phyloP scores from a whole-genome alignment of 2,797 vertebrate genomes.

The Chromis chromis region DNA sequence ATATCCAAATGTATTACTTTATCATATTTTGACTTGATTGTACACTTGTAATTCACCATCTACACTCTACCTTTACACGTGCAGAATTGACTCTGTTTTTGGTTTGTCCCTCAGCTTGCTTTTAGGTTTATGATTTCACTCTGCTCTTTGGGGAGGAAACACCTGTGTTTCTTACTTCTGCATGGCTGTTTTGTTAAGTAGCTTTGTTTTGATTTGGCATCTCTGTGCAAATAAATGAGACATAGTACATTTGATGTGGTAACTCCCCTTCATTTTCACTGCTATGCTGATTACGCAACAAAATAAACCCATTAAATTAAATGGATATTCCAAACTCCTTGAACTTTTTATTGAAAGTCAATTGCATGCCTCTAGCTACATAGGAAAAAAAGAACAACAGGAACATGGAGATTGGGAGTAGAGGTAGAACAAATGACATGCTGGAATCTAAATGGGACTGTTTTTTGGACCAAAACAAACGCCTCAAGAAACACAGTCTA shows the following conservation, averaged over 20 bases:
- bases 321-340: neutral
- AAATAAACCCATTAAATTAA: neutral
- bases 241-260: neutral
- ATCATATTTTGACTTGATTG: too few relatives aligned
- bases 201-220: neutral
- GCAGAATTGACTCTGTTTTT: too few relatives aligned
- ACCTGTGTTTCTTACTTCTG: neutral
- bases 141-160: too few relatives aligned
- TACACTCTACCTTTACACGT: too few relatives aligned
- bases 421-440: conserved; percentile 14
- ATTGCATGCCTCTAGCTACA: neutral
- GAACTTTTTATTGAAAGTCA: neutral
- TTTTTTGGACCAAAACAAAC: conserved; percentile 15
- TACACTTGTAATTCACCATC: too few relatives aligned
- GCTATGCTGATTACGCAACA: neutral
- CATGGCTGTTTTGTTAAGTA: neutral
- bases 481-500: conserved; percentile 9
- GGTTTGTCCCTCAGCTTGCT: neutral
- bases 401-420: neutral
- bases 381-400: neutral
- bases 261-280: neutral
- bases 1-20: too few relatives aligned
- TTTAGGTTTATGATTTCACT: neutral
- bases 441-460: conserved; percentile 6
- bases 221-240: neutral